Conservation (phyloP, 1,140 invertebrate species). For the Brachionus calyciflorus region DNA sequence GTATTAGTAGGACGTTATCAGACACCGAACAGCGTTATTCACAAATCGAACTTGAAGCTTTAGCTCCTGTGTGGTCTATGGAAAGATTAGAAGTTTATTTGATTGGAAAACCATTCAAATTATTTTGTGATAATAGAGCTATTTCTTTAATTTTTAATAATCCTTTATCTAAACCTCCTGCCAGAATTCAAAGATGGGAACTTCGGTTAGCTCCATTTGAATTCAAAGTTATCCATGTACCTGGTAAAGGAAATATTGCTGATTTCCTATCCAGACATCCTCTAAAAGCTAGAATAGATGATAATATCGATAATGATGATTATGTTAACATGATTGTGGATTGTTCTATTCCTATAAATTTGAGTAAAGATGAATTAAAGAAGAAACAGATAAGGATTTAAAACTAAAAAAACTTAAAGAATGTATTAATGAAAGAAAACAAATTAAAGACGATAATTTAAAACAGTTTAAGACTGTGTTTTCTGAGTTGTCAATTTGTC, state of each 20-base stretch:
- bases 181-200: not conserved
- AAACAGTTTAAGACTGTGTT: too few species aligned
- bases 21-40: constrained; percentile 51
- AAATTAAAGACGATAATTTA: too few species aligned
- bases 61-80: not conserved
- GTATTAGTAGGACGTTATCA: constrained; percentile 49
- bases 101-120: constrained; percentile 11
- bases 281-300: not conserved
- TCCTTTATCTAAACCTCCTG: not conserved
- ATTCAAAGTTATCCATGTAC: not conserved
- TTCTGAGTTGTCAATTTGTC: too few species aligned
- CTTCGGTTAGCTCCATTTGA: not conserved
- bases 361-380: too few species aligned
- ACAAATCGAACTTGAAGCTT: constrained; percentile 52
- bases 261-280: not conserved
- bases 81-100: not conserved
- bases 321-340: too few species aligned
- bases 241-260: not conserved
- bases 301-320: too few species aligned
- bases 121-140: not conserved
- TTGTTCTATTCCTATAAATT: too few species aligned
- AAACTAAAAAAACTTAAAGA: too few species aligned
- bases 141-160: not conserved
- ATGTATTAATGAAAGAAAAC: too few species aligned
- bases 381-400: too few species aligned